Percentiles rank a stretch among this genome's conserved stretches.
phyloP scores from a whole-genome alignment of 2,113 vertebrate genomes.

The Geococcyx californianus region DNA sequence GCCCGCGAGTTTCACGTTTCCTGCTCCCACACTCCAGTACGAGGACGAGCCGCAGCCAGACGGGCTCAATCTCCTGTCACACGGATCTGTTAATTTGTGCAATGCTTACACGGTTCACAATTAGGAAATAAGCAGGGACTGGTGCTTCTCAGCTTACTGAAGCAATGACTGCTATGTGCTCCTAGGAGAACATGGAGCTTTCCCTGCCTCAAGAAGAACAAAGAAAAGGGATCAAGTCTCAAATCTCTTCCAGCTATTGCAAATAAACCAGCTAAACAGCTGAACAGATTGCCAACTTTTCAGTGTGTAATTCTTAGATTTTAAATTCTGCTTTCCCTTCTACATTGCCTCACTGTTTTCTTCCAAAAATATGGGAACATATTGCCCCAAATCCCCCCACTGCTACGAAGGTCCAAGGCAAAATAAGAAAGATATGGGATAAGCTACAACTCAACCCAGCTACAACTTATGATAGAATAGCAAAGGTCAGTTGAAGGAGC shows the following conservation, averaged over 20 bases:
- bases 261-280: constrained; percentile 41
- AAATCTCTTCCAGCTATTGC: neutral
- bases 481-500: neutral
- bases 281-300: neutral
- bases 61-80: neutral
- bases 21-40: neutral
- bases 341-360: neutral
- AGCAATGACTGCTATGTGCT: neutral
- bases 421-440: neutral
- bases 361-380: neutral
- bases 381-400: neutral
- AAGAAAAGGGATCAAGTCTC: neutral
- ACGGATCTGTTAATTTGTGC: neutral
- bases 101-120: neutral
- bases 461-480: neutral
- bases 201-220: neutral
- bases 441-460: neutral
- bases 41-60: neutral
- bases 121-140: neutral
- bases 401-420: neutral
- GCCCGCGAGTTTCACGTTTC: neutral
- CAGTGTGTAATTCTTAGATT: neutral
- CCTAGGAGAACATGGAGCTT: neutral
- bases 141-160: neutral
- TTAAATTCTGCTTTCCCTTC: neutral